Evolutionary conservation across 1,140 invertebrate species (phyloP).

Genomic region (Homarus americanus): DNA sequence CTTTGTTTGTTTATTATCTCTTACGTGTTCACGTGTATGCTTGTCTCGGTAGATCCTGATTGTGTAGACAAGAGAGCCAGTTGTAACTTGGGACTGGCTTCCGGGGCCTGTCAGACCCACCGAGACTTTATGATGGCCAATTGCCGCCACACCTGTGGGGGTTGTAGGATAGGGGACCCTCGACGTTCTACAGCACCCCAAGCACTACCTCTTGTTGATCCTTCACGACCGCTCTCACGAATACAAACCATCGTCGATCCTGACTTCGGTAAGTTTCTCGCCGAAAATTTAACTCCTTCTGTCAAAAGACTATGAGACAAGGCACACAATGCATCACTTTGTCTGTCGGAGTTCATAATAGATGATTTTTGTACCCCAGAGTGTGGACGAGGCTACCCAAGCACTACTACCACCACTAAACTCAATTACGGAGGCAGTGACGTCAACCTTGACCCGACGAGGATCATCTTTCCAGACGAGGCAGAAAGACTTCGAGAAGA

Average conservation of each 20-base stretch:
- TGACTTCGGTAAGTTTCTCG: not conserved
- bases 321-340: no score
- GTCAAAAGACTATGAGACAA: no score
- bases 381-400: not conserved
- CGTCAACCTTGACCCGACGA: no score
- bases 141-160: constrained; percentile 33
- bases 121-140: not conserved
- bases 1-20: no score
- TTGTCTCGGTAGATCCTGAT: constrained; percentile 10
- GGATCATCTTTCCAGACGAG: not conserved
- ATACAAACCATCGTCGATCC: constrained; percentile 11
- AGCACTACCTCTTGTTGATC: no score
- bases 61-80: not conserved
- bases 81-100: not conserved
- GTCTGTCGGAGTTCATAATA: no score
- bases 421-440: no score
- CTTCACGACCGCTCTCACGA: not conserved
- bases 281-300: not conserved
- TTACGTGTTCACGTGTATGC: no score
- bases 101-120: not conserved
- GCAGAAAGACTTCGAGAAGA: not conserved
- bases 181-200: not conserved
- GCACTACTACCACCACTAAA: no score
- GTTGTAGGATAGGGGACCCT: not conserved
- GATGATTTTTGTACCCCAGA: no score